A percentile compares a stretch with the other conserved stretches of the same genome.
Evolutionary conservation across 1,140 invertebrate species (phyloP).

Genomic region (Cotesia vestalis): DNA sequence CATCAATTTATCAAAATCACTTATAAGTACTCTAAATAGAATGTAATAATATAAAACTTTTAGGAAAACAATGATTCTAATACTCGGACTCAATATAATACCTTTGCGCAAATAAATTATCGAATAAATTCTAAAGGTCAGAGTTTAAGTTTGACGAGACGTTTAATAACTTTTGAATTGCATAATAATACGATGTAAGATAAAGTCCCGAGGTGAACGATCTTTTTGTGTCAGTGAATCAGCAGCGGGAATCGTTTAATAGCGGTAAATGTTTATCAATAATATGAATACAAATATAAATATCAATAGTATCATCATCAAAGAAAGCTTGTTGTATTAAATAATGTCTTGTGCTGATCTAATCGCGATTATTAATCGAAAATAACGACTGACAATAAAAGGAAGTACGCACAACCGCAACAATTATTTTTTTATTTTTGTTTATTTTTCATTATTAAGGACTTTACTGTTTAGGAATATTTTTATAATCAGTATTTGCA

Average conservation of each 20-base stretch:
- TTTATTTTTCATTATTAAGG: too few relatives aligned
- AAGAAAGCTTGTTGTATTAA: too few relatives aligned
- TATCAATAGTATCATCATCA: too few relatives aligned
- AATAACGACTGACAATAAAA: too few relatives aligned
- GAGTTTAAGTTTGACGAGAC: constrained; percentile 6
- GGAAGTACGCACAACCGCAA: too few relatives aligned
- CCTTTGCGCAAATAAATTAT: not conserved
- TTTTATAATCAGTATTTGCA: not conserved
- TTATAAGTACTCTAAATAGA: too few relatives aligned
- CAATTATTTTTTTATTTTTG: too few relatives aligned
- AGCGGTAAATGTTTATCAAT: too few relatives aligned
- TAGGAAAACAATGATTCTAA: not conserved
- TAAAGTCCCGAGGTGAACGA: constrained; percentile 1
- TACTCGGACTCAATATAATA: not conserved
- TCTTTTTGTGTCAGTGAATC: not conserved
- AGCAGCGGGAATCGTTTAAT: not conserved
- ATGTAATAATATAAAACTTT: not conserved
- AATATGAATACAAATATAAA: too few relatives aligned
- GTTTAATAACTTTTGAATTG: not conserved
- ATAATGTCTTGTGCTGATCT: too few relatives aligned
- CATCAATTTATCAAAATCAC: not conserved
- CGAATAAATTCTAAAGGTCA: constrained; percentile 7
- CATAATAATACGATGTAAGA: not conserved
- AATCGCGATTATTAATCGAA: too few relatives aligned
- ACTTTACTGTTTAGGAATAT: too few relatives aligned